Evolutionary conservation across 2,113 vertebrate species (phyloP), one percentile per base, ranked within the genome.

Genomic region (Lamprologus sp.): DNA sequence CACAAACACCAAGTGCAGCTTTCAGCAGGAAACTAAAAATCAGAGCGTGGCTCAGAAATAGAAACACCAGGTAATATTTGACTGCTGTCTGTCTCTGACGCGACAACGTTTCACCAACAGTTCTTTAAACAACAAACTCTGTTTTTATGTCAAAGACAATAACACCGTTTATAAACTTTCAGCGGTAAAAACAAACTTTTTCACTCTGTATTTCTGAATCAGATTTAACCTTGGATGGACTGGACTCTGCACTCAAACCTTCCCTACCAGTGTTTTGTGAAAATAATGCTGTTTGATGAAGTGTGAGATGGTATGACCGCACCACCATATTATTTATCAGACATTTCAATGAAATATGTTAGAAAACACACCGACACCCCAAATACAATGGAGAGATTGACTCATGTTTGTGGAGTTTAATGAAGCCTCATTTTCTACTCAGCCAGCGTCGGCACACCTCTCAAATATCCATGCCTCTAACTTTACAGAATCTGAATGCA

Each of bases 241-340:
- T 23, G 23, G 23, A 10, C 14, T 31, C 56, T 60, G 14, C 56
- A 60, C 56, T 60, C 56, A 60, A 10, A 31, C 56, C 26, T 60
- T 31, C 56, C 2, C 56, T 31, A 60, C 26, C 14, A 31, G 56
- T 60, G 28, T 60, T 60, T 31, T 63, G 31, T 58, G 15, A n/a
- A 63, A 33, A 35, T 33, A 63, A 63, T 7, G 28, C 31, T 63
- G 9, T 63, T 63, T 33, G 58, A 35, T 56, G 55, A 58, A 31
- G 55, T 31, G 1, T 5, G 55, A 31, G 0, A 60, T 17, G 8
- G 14, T 60, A 60, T 19, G 28, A 33, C 31, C 1, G 0, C 31
- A 65, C 6, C 60, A 65, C 6, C 31, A n/a, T 35, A 7, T 65
- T 35, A 65, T 65, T 65, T 65, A 33, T 33, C 15, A 60, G 56